phyloP scores from a whole-genome alignment of 2,888 invertebrate genomes.

The Carabus problematicus region DNA sequence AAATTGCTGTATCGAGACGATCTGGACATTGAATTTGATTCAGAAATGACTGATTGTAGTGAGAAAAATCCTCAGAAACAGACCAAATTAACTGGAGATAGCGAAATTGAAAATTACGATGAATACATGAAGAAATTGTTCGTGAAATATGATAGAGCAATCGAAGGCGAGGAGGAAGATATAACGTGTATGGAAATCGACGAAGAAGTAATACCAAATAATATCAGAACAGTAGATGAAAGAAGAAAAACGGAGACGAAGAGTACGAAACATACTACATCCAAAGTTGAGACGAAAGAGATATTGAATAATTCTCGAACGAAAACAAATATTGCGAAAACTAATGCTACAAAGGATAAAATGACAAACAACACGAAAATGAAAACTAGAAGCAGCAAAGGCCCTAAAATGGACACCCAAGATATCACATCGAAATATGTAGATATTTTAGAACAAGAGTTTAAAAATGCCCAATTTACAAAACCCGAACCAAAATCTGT shows the following conservation, averaged over 20 bases:
- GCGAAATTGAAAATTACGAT: slow-evolving; percentile 7
- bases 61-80: slow-evolving; percentile 20
- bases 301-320: no score
- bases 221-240: background rate
- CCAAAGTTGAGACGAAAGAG: no score
- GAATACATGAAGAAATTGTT: slow-evolving; percentile 5
- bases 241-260: background rate
- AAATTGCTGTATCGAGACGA: slow-evolving; percentile 50
- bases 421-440: slow-evolving; percentile 17
- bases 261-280: slow-evolving; percentile 9
- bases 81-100: slow-evolving; percentile 2
- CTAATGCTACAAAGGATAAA: no score
- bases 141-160: no score
- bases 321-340: no score
- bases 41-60: background rate
- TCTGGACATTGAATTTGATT: slow-evolving; percentile 50
- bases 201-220: background rate
- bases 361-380: no score
- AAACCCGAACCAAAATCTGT: slow-evolving; percentile 1
- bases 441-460: slow-evolving; percentile 26
- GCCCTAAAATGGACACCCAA: background rate
- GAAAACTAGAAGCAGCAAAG: background rate
- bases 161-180: no score
- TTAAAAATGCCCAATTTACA: slow-evolving; percentile 23
- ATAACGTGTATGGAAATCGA: no score